These are phyloP conservation scores for Danio tinwini DNA, from an alignment of 2,797 vertebrate genomes.

Conservation along the genomic window DNA sequence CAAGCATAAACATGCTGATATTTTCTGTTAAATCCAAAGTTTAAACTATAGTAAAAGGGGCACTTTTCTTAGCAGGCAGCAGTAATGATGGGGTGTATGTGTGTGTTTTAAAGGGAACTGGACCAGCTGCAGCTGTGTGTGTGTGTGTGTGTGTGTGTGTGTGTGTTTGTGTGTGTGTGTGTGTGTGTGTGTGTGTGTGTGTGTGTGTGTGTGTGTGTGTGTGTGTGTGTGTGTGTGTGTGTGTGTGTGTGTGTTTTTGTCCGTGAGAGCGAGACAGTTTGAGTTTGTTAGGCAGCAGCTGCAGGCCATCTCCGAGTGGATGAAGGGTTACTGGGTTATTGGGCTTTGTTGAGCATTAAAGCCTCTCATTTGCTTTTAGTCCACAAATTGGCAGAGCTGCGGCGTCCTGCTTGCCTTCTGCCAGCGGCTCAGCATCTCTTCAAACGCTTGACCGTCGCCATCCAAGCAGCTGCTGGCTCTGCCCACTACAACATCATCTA, in stretches of 20 bases:
- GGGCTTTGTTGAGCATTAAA: slow-evolving; percentile 69
- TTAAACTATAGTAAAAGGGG: not conserved
- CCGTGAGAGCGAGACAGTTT: slow-evolving; percentile 58
- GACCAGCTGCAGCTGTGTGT: slow-evolving; percentile 66
- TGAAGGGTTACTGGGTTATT: slow-evolving; percentile 49
- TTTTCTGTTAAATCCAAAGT: not conserved
- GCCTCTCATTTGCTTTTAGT: slow-evolving; percentile 70
- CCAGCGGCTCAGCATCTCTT: slow-evolving; percentile 63
- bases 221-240: slow-evolving; percentile 55
- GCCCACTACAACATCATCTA: not conserved
- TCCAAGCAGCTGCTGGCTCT: slow-evolving; percentile 66
- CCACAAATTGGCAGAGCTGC: slow-evolving; percentile 64
- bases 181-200: slow-evolving; percentile 59
- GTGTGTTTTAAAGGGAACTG: slow-evolving; percentile 54
- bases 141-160: slow-evolving; percentile 60
- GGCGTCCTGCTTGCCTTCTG: slow-evolving; percentile 69
- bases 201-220: no score
- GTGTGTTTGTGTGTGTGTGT: no score
- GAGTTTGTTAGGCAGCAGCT: slow-evolving; percentile 73
- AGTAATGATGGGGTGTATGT: slow-evolving; percentile 39
- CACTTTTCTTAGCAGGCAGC: slow-evolving; percentile 20
- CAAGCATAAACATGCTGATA: not conserved
- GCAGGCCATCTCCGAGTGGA: slow-evolving; percentile 66
- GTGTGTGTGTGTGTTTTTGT: slow-evolving; percentile 11
- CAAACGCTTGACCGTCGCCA: slow-evolving; percentile 50